Evolutionary conservation across 2,113 vertebrate genomes (phyloP).

Genomic region (Corythornis vintsioides): DNA sequence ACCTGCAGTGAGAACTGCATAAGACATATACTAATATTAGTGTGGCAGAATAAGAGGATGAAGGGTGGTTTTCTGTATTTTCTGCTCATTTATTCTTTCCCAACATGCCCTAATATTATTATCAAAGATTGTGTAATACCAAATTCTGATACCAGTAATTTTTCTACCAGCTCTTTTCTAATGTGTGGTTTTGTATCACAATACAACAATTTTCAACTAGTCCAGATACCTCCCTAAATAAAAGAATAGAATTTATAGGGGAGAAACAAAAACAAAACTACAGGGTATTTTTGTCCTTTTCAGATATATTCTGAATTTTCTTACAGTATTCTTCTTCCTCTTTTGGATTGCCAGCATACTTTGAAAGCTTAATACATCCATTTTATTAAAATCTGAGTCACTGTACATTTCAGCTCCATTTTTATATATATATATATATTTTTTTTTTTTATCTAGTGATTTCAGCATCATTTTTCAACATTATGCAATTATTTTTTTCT

Average conservation of each 20-base stretch:
- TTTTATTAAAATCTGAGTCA: background rate
- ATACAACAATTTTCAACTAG: background rate
- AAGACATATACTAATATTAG: background rate
- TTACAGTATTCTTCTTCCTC: background rate
- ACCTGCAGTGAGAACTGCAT: background rate
- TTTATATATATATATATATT: background rate
- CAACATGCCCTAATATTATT: background rate
- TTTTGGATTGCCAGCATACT: background rate
- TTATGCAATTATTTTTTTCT: background rate
- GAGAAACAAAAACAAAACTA: fast-evolving
- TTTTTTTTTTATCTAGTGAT: background rate
- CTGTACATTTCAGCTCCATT: background rate
- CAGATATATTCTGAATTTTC: background rate
- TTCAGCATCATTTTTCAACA: background rate
- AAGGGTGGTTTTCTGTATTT: background rate
- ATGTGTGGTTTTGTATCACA: background rate
- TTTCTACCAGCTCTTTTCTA: background rate
- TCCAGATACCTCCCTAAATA: background rate
- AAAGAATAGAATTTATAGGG: background rate
- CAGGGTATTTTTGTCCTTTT: background rate
- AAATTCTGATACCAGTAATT: background rate
- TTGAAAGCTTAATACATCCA: background rate
- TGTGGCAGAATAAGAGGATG: background rate
- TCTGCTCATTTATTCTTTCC: background rate
- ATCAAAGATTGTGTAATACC: background rate